phyloP scores from a whole-genome alignment of 92 coral and sea anemone species.

The Palythoa grandis region DNA sequence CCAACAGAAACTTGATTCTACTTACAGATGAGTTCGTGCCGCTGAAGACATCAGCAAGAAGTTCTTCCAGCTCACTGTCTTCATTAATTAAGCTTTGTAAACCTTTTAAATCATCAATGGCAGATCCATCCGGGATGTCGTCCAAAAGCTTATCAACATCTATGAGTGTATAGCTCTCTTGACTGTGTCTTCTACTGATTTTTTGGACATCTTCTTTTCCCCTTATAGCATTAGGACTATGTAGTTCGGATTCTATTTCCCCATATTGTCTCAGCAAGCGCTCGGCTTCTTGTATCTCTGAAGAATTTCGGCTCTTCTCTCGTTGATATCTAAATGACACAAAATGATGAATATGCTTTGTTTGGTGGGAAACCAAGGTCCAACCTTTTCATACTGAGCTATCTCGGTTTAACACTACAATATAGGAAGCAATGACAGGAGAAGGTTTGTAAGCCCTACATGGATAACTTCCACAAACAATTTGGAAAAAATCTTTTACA shows the following conservation, averaged over 20 bases:
- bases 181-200: not conserved
- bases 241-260: constrained; percentile 4
- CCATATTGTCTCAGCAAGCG: constrained; percentile 37
- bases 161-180: not conserved
- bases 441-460: too few species aligned
- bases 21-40: constrained; percentile 12
- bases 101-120: constrained; percentile 9
- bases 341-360: not conserved
- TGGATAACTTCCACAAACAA: too few species aligned
- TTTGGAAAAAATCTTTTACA: too few species aligned
- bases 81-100: constrained; percentile 31
- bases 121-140: constrained; percentile 30
- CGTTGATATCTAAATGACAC: not conserved
- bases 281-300: constrained; percentile 31
- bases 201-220: not conserved
- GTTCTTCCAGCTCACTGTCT: constrained; percentile 37
- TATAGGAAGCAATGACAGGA: too few species aligned
- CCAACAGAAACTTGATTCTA: not conserved
- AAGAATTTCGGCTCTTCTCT: not conserved
- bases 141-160: constrained; percentile 40
- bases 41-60: constrained; percentile 30
- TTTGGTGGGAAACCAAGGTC: not conserved
- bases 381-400: not conserved
- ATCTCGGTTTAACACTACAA: not conserved
- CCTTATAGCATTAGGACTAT: not conserved